Percentiles rank a stretch among this genome's conserved stretches.
phyloP scores from a whole-genome alignment of 2,888 invertebrate species.

The Agonopterix alstromeriana region DNA sequence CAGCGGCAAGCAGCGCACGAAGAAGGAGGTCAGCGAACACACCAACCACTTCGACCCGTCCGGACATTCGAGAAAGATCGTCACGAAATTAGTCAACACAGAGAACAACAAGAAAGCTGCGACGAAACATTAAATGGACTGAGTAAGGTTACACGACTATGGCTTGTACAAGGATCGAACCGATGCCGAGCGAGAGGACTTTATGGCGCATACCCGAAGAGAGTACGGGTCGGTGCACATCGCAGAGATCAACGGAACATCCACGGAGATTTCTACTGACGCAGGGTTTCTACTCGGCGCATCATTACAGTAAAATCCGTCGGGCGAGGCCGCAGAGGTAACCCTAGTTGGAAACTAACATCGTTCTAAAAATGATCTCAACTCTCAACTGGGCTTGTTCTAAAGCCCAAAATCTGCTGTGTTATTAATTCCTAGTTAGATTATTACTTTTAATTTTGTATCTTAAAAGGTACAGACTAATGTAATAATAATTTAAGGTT shows the following conservation, averaged over 20 bases:
- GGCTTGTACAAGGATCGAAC: slow-evolving; percentile 60
- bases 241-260: slow-evolving; percentile 68
- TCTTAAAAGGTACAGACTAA: slow-evolving; percentile 45
- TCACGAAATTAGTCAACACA: slow-evolving; percentile 89
- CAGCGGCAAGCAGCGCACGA: slow-evolving; percentile 93
- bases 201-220: slow-evolving; percentile 65
- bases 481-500: slow-evolving; percentile 62
- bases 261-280: slow-evolving; percentile 57
- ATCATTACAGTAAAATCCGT: slow-evolving; percentile 33
- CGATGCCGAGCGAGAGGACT: slow-evolving; percentile 61
- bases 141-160: slow-evolving; percentile 32
- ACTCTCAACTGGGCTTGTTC: slow-evolving; percentile 59
- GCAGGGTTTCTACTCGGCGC: slow-evolving; percentile 52
- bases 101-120: slow-evolving; percentile 85
- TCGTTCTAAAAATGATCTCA: slow-evolving; percentile 69
- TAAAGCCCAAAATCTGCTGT: slow-evolving; percentile 65
- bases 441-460: slow-evolving; percentile 55
- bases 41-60: slow-evolving; percentile 95
- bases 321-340: slow-evolving; percentile 31
- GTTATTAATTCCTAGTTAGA: slow-evolving; percentile 69
- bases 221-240: slow-evolving; percentile 42
- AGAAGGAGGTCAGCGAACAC: slow-evolving; percentile 91
- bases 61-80: slow-evolving; percentile 95
- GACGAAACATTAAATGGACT: slow-evolving; percentile 45
- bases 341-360: slow-evolving; percentile 45